phyloP scores from a whole-genome alignment of 2,888 invertebrate genomes.

The Himalopsyche tibetana region DNA sequence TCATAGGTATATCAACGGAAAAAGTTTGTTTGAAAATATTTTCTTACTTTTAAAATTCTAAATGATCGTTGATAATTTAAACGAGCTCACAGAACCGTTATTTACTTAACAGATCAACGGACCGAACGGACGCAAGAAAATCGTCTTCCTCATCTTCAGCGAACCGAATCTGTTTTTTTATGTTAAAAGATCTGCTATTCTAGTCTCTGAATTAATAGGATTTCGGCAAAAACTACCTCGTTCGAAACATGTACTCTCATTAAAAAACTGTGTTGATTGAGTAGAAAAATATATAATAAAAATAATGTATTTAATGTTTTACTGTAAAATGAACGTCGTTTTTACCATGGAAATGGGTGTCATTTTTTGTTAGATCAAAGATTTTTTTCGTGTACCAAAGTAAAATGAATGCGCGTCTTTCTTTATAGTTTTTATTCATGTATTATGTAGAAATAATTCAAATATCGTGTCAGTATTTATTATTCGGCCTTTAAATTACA shows the following conservation, averaged over 20 bases:
- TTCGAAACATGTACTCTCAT: not conserved
- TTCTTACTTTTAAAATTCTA: not conserved
- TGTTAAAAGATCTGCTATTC: not conserved
- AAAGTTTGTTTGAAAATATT: no score
- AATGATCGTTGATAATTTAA: not conserved
- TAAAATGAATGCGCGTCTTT: not conserved
- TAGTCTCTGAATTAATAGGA: not conserved
- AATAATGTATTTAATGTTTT: not conserved
- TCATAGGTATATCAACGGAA: no score
- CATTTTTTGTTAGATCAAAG: not conserved
- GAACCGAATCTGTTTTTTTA: conserved; percentile 14
- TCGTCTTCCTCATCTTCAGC: not conserved
- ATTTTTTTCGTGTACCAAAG: not conserved
- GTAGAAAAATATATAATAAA: no score
- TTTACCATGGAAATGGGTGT: not conserved
- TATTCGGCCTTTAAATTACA: no score
- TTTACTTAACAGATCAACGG: conserved; percentile 10
- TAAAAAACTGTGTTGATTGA: conserved; percentile 3
- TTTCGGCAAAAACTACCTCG: not conserved
- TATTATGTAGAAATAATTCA: no score
- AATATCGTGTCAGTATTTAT: no score
- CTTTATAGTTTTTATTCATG: no score
- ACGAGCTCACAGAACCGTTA: not conserved
- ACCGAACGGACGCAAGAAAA: not conserved
- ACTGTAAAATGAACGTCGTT: not conserved